Percentiles rank a stretch among this genome's conserved stretches.
Evolutionary conservation across 2,113 vertebrate species (phyloP).

Genomic region (Xiphias gladius): DNA sequence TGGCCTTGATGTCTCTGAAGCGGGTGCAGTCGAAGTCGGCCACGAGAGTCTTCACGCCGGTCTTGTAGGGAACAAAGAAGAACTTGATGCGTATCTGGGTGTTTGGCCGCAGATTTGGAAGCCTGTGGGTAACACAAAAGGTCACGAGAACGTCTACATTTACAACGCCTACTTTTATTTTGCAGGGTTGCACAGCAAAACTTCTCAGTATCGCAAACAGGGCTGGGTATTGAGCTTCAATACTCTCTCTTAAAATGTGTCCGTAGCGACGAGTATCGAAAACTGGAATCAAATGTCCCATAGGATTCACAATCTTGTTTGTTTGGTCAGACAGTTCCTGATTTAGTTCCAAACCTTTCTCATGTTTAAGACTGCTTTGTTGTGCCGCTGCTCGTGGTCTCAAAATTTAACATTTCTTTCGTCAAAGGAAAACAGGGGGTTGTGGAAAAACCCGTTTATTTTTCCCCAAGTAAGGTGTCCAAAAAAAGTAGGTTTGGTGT

Average conservation of each 20-base stretch:
- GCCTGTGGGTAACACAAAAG: constrained; percentile 37
- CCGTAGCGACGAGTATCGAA: background rate
- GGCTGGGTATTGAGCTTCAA: background rate
- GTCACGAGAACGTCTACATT: background rate
- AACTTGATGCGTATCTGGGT: background rate
- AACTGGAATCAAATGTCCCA: background rate
- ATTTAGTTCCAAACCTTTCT: background rate
- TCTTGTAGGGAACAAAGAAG: constrained; percentile 52
- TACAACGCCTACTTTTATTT: background rate
- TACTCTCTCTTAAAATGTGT: too few species aligned
- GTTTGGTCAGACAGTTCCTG: background rate
- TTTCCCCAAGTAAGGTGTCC: background rate
- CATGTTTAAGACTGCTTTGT: too few species aligned
- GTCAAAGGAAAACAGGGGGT: background rate
- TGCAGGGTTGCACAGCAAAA: background rate
- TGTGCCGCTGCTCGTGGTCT: too few species aligned
- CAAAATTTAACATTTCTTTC: too few species aligned
- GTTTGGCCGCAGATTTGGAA: constrained; percentile 24
- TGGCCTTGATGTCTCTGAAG: constrained; percentile 73
- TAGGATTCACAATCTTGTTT: background rate
- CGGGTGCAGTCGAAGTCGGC: constrained; percentile 59
- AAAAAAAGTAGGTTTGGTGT: too few species aligned
- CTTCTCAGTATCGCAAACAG: background rate
- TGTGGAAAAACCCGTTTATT: background rate
- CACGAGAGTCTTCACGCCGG: constrained; percentile 45